A percentile compares a stretch with the other conserved stretches of the same genome.
Conservation (phyloP, 2,888 invertebrate genomes). For the Agrotis exclamationis region DNA sequence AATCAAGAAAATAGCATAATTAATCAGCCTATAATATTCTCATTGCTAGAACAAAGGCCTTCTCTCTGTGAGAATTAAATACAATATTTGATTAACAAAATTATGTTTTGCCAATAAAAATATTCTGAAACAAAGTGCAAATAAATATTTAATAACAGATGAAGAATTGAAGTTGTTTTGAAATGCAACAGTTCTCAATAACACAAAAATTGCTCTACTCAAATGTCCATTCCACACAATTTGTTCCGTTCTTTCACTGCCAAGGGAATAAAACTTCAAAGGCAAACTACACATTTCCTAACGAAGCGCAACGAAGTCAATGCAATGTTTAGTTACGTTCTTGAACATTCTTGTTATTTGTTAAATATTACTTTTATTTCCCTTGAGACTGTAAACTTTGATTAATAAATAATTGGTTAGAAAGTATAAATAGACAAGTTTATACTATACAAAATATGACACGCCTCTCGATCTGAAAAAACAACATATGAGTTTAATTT, state of each 20-base stretch:
- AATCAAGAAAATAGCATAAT: too few relatives aligned
- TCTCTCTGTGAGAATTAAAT: too few relatives aligned
- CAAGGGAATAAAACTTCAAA: slow-evolving; percentile 16
- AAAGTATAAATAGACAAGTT: too few relatives aligned
- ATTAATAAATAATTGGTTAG: too few relatives aligned
- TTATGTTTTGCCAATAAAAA: too few relatives aligned
- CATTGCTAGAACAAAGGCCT: too few relatives aligned
- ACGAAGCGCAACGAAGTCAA: slow-evolving; percentile 16
- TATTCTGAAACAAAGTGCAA: background rate
- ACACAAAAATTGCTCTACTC: background rate
- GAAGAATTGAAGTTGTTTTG: background rate
- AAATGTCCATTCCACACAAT: background rate
- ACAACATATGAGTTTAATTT: background rate
- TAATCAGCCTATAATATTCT: too few relatives aligned
- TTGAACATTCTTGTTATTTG: slow-evolving; percentile 2
- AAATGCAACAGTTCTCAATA: background rate
- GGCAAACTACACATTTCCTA: slow-evolving; percentile 8
- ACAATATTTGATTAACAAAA: too few relatives aligned
- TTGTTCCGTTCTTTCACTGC: background rate
- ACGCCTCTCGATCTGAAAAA: background rate
- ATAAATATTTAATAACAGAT: background rate
- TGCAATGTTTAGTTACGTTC: background rate
- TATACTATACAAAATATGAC: too few relatives aligned
- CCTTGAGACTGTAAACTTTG: background rate
- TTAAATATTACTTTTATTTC: background rate